A percentile compares a stretch with the other conserved stretches of the same genome.
Evolutionary conservation across 1,140 invertebrate species (phyloP).

Genomic region (Portunus trituberculatus): DNA sequence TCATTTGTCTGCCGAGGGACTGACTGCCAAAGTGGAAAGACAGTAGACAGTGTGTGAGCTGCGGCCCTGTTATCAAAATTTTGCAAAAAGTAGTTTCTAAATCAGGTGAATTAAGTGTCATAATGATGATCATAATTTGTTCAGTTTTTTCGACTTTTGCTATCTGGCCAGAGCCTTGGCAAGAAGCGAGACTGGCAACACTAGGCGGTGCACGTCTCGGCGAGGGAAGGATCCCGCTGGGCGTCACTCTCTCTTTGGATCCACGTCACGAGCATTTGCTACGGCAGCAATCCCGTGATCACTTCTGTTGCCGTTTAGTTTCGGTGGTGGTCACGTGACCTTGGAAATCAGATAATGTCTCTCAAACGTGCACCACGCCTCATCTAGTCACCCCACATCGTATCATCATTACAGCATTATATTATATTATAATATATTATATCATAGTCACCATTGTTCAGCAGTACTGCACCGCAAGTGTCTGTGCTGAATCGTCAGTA

Average conservation of each 20-base stretch:
- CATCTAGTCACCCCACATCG: background rate
- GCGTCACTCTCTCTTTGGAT: background rate
- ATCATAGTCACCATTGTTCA: too few relatives aligned
- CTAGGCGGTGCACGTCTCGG: background rate
- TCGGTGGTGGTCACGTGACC: conserved; percentile 25
- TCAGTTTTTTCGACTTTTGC: background rate
- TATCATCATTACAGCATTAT: background rate
- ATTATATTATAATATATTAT: too few relatives aligned
- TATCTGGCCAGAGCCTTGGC: background rate
- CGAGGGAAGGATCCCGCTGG: background rate
- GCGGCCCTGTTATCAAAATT: background rate
- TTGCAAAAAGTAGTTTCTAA: background rate
- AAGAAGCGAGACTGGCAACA: background rate
- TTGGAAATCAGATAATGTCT: background rate
- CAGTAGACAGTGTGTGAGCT: background rate
- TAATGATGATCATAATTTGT: background rate
- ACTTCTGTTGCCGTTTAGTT: conserved; percentile 20
- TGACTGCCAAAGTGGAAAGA: too few relatives aligned
- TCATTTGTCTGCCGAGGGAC: too few relatives aligned
- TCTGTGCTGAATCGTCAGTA: too few relatives aligned
- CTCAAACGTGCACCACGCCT: background rate
- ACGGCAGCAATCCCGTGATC: conserved; percentile 38
- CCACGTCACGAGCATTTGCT: conserved; percentile 33
- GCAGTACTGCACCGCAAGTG: too few relatives aligned
- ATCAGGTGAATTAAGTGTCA: background rate